Base-by-base conservation (phyloP, 2,888 invertebrate genomes). In the Phyllotreta striolata region DNA sequence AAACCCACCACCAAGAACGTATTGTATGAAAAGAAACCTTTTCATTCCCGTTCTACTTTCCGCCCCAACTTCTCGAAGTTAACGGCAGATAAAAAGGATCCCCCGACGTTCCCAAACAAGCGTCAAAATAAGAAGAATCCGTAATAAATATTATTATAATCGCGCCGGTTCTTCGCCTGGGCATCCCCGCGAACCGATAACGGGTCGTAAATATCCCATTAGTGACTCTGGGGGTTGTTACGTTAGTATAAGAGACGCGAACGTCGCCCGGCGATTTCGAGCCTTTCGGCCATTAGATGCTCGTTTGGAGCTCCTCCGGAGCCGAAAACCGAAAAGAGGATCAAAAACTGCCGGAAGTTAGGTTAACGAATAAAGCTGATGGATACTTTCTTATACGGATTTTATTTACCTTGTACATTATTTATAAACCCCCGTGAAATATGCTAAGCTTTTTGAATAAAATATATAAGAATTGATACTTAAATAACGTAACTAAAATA, bases 151-250 rank as follows among this genome's bases (percentile, higher is more conserved):
- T 77, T 66, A 62, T 59, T 65, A 61, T 62, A 75, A 76, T 76
- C 72, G 76, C 72, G 72, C 73, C 72, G 72, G 70, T 69, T 66
- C 66, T 70, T 65, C 70, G 70, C 72, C 72, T 70, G 68, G 68
- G 66, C 67, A 71, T 71, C 73, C 70, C 66, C 72, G 70, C 74
- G 24, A 77, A 75, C 76, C 78, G 79, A 78, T 79, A 79, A 79
- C 74, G 77, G 76, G 76, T 77, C 77, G 78, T 79, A 79, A 79
- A 79, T 79, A 79, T 78, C 77, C 73, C 79, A 79, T 79, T 79
- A 78, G 78, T 75, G 77, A 77, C 76, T 77, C 24, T 24, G 24
- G 74, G 72, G 71, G 74, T 75, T 77, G 73, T 75, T 76, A 73
- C 72, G 70, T 67, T 71, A 24, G 24, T 73, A n/a, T n/a, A 74